A percentile compares a stretch with the other conserved stretches of the same genome.
Evolutionary conservation across 2,113 vertebrate species (phyloP).

Genomic region (Macaca fascicularis): DNA sequence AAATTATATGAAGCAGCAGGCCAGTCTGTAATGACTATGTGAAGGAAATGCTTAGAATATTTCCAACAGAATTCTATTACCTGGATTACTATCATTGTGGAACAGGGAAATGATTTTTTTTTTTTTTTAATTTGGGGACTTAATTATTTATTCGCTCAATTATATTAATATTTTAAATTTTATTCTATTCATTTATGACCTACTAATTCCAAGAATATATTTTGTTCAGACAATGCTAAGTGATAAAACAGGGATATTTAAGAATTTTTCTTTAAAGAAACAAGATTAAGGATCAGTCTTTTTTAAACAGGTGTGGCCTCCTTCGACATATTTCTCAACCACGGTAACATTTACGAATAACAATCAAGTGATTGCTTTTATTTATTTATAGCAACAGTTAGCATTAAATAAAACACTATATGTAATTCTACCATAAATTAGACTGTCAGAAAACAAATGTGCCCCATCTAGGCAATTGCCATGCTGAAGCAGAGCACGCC

Average conservation of each 20-base stretch:
- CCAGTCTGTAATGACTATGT: conserved; percentile 82
- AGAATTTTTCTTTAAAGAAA: not conserved
- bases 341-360: not conserved
- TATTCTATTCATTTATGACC: conserved; percentile 70
- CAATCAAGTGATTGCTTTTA: not conserved
- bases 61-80: conserved; percentile 82
- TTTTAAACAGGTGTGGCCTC: not conserved
- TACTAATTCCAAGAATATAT: conserved; percentile 58
- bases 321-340: not conserved
- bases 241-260: not conserved
- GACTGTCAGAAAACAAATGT: not conserved
- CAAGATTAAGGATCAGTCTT: not conserved
- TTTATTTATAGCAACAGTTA: not conserved
- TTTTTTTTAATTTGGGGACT: conserved; percentile 76
- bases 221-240: conserved; percentile 42
- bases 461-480: not conserved
- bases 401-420: not conserved
- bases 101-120: conserved; percentile 76
- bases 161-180: conserved; percentile 81
- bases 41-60: conserved; percentile 79
- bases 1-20: conserved; percentile 86
- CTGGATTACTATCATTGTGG: conserved; percentile 79
- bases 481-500: not conserved
- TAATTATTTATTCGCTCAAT: conserved; percentile 82
- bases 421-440: not conserved